Evolutionary conservation across 2,797 vertebrate genomes (phyloP), one percentile per base, ranked within the genome.

Genomic region (Pelochelys cantorii): DNA sequence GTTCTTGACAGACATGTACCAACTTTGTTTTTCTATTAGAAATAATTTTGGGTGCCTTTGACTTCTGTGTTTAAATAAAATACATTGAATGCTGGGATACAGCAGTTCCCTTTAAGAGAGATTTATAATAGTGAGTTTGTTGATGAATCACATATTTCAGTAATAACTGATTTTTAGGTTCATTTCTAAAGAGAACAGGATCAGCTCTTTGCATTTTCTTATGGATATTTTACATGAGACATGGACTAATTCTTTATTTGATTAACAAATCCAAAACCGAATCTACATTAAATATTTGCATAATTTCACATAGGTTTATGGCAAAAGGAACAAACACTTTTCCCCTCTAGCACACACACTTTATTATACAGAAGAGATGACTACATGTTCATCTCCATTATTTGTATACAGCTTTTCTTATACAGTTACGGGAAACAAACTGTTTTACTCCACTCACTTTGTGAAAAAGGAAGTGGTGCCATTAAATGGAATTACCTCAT

Each of bases 391-490:
- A 96, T 96, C 91, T 96, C 92, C 93, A 89, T 96, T 95, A 97
- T 97, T 97, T 98, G 96, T 89, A 95, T 93, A 92, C 89, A 97
- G 94, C n/a, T 9, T 95, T 97, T 97, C 79, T 88, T 83, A 88
- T 92, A 81, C 90, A 96, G 93, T 87, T 95, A 93, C 92, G 93
- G 95, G 91, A 97, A 95, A 95, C 57, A 87, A 95, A 90, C 79
- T 97, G 86, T 96, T 98, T 97, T 96, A 95, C 88, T 97, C 68
- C 87, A 75, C 75, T 92, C 86, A 80, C 95, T 97, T 97, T 97
- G 83, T 96, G 96, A 85, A 91, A 97, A 95, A 96, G 95, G 96
- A 98, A 98, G 97, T 95, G 92, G 91, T 97, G 95, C 95, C 97
- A 95, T 97, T 97, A 96, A 97, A 96, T 95, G 90, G 95, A 97